Conservation (phyloP, 2,888 invertebrate species). For the Exocentrus adspersus region DNA sequence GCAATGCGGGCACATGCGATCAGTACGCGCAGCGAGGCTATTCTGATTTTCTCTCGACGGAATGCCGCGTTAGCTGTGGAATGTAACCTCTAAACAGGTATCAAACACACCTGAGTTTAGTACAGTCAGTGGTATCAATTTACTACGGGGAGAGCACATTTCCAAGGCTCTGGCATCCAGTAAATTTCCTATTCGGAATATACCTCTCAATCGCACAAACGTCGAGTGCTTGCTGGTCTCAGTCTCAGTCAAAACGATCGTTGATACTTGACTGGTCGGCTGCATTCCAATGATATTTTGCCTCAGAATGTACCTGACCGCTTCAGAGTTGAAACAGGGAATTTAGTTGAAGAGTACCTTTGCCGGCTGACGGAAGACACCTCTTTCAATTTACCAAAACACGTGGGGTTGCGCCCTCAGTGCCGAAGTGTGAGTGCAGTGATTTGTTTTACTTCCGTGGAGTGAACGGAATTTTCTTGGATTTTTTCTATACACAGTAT, state of each 20-base stretch:
- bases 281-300: slow-evolving; percentile 63
- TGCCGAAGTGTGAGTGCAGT: slow-evolving; percentile 46
- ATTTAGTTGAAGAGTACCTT: slow-evolving; percentile 60
- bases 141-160: slow-evolving; percentile 39
- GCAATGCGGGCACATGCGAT: slow-evolving; percentile 28
- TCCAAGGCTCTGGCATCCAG: slow-evolving; percentile 38
- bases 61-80: slow-evolving; percentile 62
- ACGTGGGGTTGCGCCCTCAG: slow-evolving; percentile 55
- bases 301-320: slow-evolving; percentile 64
- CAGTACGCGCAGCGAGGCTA: slow-evolving; percentile 49
- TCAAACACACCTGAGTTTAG: slow-evolving; percentile 64
- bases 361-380: slow-evolving; percentile 55
- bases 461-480: slow-evolving; percentile 43
- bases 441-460: slow-evolving; percentile 49
- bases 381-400: slow-evolving; percentile 51
- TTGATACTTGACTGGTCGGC: slow-evolving; percentile 49
- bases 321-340: slow-evolving; percentile 60
- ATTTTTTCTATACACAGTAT: slow-evolving; percentile 35
- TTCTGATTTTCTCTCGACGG: slow-evolving; percentile 61
- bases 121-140: slow-evolving; percentile 54
- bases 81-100: slow-evolving; percentile 63
- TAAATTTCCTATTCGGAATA: slow-evolving; percentile 50
- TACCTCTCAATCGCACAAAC: slow-evolving; percentile 55
- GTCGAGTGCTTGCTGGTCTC: slow-evolving; percentile 34
- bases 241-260: slow-evolving; percentile 38